These are phyloP conservation scores for Melipona quadrifasciata DNA, from an alignment of 1,140 invertebrate species.

Conservation along the genomic window DNA sequence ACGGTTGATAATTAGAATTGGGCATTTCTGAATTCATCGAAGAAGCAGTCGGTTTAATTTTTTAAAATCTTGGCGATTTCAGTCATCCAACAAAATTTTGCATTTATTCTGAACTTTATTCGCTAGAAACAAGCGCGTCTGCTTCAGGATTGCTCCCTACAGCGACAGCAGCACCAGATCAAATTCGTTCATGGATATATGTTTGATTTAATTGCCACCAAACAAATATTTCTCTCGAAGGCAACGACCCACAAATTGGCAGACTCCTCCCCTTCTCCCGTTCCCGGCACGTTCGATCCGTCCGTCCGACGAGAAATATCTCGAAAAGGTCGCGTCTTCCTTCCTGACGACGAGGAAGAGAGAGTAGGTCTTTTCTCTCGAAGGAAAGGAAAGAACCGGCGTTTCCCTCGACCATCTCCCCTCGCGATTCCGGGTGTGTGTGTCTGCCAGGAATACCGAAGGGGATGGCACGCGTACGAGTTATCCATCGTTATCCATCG, in stretches of 20 bases:
- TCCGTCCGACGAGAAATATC: conserved; percentile 7
- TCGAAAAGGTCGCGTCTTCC: not conserved
- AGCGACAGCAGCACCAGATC: too few relatives aligned
- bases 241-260: not conserved
- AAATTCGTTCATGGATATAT: too few relatives aligned
- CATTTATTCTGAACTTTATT: too few relatives aligned
- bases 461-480: conserved; percentile 71
- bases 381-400: not conserved
- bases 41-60: too few relatives aligned
- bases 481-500: conserved; percentile 67
- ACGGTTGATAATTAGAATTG: too few relatives aligned
- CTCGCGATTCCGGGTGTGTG: conserved; percentile 6
- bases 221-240: not conserved
- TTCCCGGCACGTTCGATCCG: not conserved
- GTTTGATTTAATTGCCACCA: too few relatives aligned
- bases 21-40: too few relatives aligned
- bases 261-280: not conserved
- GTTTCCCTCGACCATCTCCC: not conserved
- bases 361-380: not conserved
- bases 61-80: too few relatives aligned
- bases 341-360: not conserved
- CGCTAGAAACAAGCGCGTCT: too few relatives aligned
- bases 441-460: conserved; percentile 56
- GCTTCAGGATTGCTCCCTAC: too few relatives aligned
- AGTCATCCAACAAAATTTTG: too few relatives aligned